Conservation (phyloP, 2,797 vertebrate species). For the Sphenodon punctatus region DNA sequence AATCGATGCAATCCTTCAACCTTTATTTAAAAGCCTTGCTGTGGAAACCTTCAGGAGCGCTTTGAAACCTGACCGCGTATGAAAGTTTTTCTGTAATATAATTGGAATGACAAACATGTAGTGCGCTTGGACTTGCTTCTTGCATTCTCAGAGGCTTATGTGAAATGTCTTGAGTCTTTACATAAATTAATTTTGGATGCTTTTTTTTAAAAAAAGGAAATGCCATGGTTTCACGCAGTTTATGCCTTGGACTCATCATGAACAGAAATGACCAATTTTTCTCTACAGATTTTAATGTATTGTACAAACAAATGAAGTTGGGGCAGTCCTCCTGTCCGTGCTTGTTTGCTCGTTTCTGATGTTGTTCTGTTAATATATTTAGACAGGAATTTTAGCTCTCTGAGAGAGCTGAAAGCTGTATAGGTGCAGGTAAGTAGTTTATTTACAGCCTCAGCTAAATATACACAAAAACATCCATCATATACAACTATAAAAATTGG, state of each 20-base stretch:
- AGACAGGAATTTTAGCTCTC: background rate
- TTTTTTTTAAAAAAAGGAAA: slow-evolving; percentile 28
- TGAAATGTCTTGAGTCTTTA: slow-evolving; percentile 22
- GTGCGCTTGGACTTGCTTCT: slow-evolving; percentile 31
- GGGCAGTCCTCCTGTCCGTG: background rate
- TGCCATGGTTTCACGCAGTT: slow-evolving; percentile 35
- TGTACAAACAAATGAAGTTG: slow-evolving; percentile 63
- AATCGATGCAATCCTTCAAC: slow-evolving; percentile 58
- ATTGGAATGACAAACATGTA: slow-evolving; percentile 61
- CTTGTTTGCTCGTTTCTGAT: background rate
- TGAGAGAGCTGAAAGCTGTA: no score
- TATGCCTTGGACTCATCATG: slow-evolving; percentile 2
- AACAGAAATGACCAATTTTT: slow-evolving; percentile 30
- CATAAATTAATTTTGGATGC: slow-evolving; percentile 16
- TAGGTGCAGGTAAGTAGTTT: no score
- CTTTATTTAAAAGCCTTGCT: slow-evolving; percentile 67
- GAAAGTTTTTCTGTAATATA: slow-evolving; percentile 58
- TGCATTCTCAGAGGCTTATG: slow-evolving; percentile 28
- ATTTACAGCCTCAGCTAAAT: no score
- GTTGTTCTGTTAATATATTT: background rate
- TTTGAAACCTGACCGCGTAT: slow-evolving; percentile 47
- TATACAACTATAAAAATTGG: no score
- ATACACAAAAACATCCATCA: no score
- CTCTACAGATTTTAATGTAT: slow-evolving; percentile 23
- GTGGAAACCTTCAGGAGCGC: slow-evolving; percentile 52